A percentile compares a stretch with the other conserved stretches of the same genome.
Evolutionary conservation across 2,113 vertebrate genomes (phyloP).

Genomic region (Carassius carassius): DNA sequence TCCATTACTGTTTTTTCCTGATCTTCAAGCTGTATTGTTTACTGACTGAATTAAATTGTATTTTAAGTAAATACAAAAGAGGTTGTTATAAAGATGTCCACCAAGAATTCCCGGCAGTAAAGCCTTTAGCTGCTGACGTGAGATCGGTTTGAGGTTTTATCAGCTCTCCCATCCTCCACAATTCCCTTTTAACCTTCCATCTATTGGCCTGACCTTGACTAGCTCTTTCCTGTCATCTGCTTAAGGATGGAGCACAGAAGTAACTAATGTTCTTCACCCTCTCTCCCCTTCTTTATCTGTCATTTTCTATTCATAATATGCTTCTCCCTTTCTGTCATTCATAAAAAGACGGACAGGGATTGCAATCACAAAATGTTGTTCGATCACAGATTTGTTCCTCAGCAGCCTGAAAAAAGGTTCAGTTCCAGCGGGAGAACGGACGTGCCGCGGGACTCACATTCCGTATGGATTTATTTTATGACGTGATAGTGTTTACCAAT

Average conservation of each 20-base stretch:
- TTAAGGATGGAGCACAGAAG: conserved; percentile 23
- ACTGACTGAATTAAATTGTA: conserved; percentile 54
- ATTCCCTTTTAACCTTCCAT: conserved; percentile 44
- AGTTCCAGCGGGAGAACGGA: not conserved
- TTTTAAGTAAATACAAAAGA: conserved; percentile 36
- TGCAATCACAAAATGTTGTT: not conserved
- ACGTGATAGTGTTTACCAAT: conserved; percentile 38
- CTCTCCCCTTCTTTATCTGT: not conserved
- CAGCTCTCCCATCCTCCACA: conserved; percentile 11
- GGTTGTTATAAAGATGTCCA: conserved; percentile 33
- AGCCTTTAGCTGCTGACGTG: not conserved
- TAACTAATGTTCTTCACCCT: conserved; percentile 5
- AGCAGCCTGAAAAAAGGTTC: not conserved
- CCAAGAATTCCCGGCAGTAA: conserved; percentile 12
- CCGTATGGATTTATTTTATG: conserved; percentile 44
- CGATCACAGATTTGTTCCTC: conserved; percentile 5
- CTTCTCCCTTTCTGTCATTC: conserved; percentile 7
- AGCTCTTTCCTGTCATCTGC: conserved; percentile 25
- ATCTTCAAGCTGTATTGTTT: conserved; percentile 48
- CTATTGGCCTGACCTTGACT: conserved; percentile 54
- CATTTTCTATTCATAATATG: not conserved
- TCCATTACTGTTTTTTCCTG: conserved; percentile 36
- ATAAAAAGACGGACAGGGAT: not conserved
- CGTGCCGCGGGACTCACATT: not conserved
- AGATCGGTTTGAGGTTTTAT: not conserved